Conservation (phyloP, 2,888 invertebrate genomes). For the Drosophila neotestacea region DNA sequence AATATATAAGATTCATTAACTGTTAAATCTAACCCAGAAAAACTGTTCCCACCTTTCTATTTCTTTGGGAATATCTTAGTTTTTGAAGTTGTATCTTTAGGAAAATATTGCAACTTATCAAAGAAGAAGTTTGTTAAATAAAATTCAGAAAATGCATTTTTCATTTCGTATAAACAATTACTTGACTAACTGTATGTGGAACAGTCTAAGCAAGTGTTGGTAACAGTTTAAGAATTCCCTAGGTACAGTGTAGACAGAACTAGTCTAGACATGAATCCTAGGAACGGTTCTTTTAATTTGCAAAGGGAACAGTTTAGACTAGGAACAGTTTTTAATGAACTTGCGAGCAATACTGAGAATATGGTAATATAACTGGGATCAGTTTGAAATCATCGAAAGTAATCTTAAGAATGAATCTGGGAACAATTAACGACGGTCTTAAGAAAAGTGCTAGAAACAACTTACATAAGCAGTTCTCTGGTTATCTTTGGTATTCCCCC, state of each 20-base stretch:
- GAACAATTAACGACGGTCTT: too few relatives aligned
- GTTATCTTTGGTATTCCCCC: conserved; percentile 19
- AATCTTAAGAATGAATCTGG: too few relatives aligned
- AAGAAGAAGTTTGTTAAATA: neutral
- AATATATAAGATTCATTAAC: neutral
- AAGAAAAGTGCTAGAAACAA: neutral
- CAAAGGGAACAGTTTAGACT: neutral
- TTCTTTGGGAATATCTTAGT: neutral
- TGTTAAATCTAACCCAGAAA: neutral
- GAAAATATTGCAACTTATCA: neutral
- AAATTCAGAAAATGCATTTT: too few relatives aligned
- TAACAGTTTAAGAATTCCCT: neutral
- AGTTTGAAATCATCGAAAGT: neutral
- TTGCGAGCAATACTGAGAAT: neutral
- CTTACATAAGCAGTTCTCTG: neutral
- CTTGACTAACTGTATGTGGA: neutral
- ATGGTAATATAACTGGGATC: neutral
- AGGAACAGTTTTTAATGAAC: neutral
- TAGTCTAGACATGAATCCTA: conserved; percentile 4
- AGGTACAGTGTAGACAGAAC: neutral
- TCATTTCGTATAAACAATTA: too few relatives aligned
- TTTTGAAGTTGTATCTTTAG: neutral
- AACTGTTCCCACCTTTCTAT: neutral
- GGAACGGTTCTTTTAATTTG: neutral
- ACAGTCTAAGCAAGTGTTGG: neutral